Conservation (phyloP, 2,113 vertebrate genomes). For the Phyllostomus discolor region DNA sequence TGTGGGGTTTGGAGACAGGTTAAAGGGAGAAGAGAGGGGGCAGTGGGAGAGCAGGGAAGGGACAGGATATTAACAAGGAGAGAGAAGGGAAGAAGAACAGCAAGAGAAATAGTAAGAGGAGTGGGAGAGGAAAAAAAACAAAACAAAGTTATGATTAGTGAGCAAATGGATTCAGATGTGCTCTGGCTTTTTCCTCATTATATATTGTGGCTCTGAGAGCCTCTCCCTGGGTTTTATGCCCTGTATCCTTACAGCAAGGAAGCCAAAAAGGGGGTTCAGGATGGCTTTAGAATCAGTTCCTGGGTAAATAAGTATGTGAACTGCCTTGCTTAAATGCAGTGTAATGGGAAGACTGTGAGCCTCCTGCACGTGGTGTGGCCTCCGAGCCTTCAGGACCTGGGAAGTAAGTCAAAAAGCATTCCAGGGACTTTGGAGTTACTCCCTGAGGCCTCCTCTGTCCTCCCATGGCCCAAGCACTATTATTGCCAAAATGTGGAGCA, state of each 20-base stretch:
- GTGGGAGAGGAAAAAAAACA: constrained; percentile 33
- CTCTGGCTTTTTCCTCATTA: not conserved
- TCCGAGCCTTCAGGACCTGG: not conserved
- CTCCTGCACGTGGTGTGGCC: not conserved
- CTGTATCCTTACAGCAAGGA: not conserved
- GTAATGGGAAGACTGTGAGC: not conserved
- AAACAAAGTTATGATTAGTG: constrained; percentile 15
- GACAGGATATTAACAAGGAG: not conserved
- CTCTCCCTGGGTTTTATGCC: constrained; percentile 8
- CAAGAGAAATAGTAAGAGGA: not conserved
- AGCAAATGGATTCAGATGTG: constrained; percentile 43
- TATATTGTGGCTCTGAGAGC: not conserved
- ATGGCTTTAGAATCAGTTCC: not conserved
- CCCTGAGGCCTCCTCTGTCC: not conserved
- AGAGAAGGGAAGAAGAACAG: not conserved
- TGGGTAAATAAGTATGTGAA: not conserved
- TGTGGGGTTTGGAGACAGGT: constrained; percentile 69
- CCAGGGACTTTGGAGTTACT: not conserved
- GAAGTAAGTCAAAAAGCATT: not conserved
- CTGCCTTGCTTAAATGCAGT: not conserved
- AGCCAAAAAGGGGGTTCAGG: not conserved
- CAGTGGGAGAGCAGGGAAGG: not conserved
- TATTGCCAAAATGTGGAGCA: constrained; percentile 71
- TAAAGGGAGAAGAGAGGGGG: not conserved
- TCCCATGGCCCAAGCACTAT: constrained; percentile 49